Percentiles rank a stretch among this genome's conserved stretches.
phyloP scores from a whole-genome alignment of 2,888 invertebrate genomes.

The Notodonta ziczac region DNA sequence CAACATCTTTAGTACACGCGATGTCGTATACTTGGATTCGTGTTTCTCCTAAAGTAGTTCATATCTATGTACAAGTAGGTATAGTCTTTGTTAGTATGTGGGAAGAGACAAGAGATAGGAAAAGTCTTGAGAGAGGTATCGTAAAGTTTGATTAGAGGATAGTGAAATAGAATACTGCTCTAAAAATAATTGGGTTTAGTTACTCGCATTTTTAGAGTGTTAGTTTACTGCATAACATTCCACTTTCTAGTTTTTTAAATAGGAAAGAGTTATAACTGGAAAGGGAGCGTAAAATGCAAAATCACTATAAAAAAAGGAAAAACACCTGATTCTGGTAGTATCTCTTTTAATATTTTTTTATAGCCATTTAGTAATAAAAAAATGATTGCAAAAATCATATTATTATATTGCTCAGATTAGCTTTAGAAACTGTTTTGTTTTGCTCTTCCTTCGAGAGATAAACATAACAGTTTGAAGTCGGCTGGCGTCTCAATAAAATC shows the following conservation, averaged over 20 bases:
- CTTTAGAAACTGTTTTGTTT: conserved; percentile 6
- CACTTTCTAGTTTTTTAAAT: too few relatives aligned
- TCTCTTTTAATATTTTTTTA: too few relatives aligned
- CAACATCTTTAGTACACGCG: background rate
- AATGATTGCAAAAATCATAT: too few relatives aligned
- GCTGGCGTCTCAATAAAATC: conserved; percentile 23
- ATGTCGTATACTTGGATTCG: background rate
- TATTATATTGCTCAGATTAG: too few relatives aligned
- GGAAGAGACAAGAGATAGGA: background rate
- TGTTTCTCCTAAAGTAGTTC: background rate
- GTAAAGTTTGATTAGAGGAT: conserved; percentile 3
- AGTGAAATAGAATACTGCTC: conserved; percentile 17
- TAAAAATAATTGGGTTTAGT: conserved; percentile 8
- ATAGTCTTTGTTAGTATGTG: background rate
- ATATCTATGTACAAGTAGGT: background rate
- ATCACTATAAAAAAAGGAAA: too few relatives aligned
- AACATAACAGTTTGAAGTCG: conserved; percentile 32
- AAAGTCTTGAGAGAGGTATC: background rate
- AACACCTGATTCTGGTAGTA: too few relatives aligned
- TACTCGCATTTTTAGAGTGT: background rate
- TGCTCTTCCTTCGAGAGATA: conserved; percentile 18
- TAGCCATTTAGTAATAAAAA: too few relatives aligned
- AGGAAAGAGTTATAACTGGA: too few relatives aligned
- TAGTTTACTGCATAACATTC: background rate
- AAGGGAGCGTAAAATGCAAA: too few relatives aligned